Conservation (phyloP, 2,113 vertebrate species). For the Cephalopterus ornatus region DNA sequence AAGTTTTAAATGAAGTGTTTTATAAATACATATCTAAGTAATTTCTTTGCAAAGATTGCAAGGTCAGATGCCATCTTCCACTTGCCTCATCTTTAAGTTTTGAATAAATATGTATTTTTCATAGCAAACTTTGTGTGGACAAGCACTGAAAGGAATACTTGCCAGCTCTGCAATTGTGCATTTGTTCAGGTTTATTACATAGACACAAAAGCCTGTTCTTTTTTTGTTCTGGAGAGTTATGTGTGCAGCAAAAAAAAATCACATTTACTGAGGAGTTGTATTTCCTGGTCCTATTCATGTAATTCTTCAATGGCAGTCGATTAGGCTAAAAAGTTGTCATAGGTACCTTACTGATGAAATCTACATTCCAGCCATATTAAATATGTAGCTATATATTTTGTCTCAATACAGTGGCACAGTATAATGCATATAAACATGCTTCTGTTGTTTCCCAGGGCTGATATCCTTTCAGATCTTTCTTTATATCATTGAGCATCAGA, state of each 20-base stretch:
- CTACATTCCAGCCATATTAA: not conserved
- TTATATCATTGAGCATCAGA: not conserved
- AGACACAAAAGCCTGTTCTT: not conserved
- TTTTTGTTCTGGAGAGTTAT: not conserved
- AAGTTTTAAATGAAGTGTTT: not conserved
- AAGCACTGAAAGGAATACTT: not conserved
- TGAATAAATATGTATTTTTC: not conserved
- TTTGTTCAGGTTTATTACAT: not conserved
- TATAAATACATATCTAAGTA: not conserved
- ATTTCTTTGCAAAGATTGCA: not conserved
- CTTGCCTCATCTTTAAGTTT: not conserved
- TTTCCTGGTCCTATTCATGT: rapidly evolving
- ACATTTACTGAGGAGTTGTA: not conserved
- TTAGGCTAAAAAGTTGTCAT: not conserved
- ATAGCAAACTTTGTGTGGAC: not conserved
- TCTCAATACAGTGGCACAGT: not conserved
- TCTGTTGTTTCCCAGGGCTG: not conserved
- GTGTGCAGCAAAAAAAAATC: not conserved
- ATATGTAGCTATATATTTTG: not conserved
- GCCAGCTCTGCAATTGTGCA: not conserved
- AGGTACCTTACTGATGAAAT: not conserved
- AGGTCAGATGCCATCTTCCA: not conserved
- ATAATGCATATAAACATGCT: not conserved
- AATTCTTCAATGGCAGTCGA: not conserved
- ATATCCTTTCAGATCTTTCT: not conserved